Evolutionary conservation across 2,888 invertebrate species (phyloP).

Genomic region (Orthonychiurus folsomi): DNA sequence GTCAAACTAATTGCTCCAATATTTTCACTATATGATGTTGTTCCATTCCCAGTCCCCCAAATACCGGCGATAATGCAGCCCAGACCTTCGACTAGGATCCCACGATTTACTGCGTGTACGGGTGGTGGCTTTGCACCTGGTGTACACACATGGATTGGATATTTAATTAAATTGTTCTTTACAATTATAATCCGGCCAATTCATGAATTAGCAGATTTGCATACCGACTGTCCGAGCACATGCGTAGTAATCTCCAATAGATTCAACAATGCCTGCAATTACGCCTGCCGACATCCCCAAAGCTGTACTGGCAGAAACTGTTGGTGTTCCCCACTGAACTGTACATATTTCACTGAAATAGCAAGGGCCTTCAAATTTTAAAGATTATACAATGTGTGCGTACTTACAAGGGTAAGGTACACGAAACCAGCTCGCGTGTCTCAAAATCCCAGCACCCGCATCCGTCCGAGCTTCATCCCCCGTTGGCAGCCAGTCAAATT

Average conservation of each 20-base stretch:
- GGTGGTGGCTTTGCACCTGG: constrained; percentile 48
- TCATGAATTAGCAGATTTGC: neutral
- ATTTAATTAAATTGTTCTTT: no score
- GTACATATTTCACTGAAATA: no score
- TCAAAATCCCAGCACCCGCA: constrained; percentile 58
- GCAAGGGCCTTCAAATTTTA: neutral
- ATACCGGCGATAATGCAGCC: constrained; percentile 47
- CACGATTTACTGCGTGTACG: constrained; percentile 49
- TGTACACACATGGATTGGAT: no score
- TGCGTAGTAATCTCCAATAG: constrained; percentile 42
- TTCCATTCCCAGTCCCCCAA: constrained; percentile 43
- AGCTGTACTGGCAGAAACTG: constrained; percentile 41
- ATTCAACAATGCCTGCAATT: constrained; percentile 43
- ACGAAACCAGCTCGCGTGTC: constrained; percentile 67
- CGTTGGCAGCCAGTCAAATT: constrained; percentile 53
- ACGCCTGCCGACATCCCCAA: constrained; percentile 44
- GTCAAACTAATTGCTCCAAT: constrained; percentile 51
- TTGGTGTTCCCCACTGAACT: constrained; percentile 46
- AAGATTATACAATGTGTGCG: neutral
- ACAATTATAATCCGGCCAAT: no score
- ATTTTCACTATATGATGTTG: constrained; percentile 49
- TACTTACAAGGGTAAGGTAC: constrained; percentile 66
- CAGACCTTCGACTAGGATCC: constrained; percentile 48
- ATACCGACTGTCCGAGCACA: constrained; percentile 12
- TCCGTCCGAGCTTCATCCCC: constrained; percentile 67